Base-by-base conservation (phyloP, 92 coral and sea anemone species). In the Galaxea fascicularis region DNA sequence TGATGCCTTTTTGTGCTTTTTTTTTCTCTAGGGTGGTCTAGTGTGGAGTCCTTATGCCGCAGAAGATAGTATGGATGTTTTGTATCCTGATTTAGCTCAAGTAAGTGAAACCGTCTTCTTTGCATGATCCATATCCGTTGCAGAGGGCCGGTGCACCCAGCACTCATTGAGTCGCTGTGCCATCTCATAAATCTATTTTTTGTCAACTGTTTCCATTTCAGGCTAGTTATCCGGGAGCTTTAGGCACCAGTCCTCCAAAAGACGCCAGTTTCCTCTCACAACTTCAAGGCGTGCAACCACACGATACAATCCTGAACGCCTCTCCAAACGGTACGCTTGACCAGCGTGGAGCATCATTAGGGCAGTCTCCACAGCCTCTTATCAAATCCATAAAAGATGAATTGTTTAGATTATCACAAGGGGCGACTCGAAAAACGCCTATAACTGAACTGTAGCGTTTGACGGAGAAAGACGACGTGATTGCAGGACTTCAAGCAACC, bases 1-100 rank as follows among this genome's bases (percentile, higher is more conserved):
- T 24, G 0, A 18, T 14, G 17, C 72, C 6, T 31, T 30, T 21
- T 57, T 57, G 18, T 57, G 18, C 63, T 3, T 21, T 21, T 25
- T 12, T 21, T n/a, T 29, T 1, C 10, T 49, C 27, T 27, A 95
- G 98, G 98, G 98, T 14, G 96, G 93, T 14, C 77, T 92, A 13
- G 90, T 96, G n/a, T 96, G 98, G 98, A 94, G 98, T 87, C 98
- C 98, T 0, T 96, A 96, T 79, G 92, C 95, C 18, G 93, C 98
- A 8, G 98, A 96, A 62, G 98, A 96, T 51, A 89, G 96, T 7
- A 94, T 96, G 98, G 98, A 92, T 11, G 92, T 93, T 4, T 66
- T 96, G 28, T 96, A 96, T 64, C 98, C 96, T 21, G 98, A 92
- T 39, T 82, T 94, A 24, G 83, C 93, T 28, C 95, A 96, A 85